Percentiles rank a stretch among this genome's conserved stretches.
Evolutionary conservation across 2,888 invertebrate genomes (phyloP).

Genomic region (Hydropsyche betteni): DNA sequence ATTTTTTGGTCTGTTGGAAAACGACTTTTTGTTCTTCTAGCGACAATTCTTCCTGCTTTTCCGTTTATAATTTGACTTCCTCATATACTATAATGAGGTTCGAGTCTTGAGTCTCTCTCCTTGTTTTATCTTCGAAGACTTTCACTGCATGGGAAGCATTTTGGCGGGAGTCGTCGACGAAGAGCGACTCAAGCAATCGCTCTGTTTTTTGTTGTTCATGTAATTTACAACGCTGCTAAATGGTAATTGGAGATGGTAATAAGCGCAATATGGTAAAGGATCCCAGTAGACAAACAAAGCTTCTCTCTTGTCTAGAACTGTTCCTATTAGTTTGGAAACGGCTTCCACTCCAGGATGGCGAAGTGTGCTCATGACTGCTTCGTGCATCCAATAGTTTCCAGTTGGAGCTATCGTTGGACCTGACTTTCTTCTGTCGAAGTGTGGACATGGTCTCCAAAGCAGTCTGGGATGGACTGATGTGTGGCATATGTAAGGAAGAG

Average conservation of each 20-base stretch:
- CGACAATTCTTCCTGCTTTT: too few relatives aligned
- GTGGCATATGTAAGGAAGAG: constrained; percentile 82
- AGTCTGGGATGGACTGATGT: constrained; percentile 73
- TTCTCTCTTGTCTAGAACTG: constrained; percentile 79
- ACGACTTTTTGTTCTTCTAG: too few relatives aligned
- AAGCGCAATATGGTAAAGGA: constrained; percentile 85
- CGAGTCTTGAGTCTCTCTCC: constrained; percentile 50
- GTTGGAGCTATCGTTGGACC: constrained; percentile 61
- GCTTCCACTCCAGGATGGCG: constrained; percentile 62
- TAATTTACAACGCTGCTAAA: constrained; percentile 68
- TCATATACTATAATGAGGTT: neutral
- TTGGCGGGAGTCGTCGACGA: constrained; percentile 25
- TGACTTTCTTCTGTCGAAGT: constrained; percentile 67
- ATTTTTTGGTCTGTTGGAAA: neutral
- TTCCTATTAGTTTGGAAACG: constrained; percentile 71
- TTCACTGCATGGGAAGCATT: constrained; percentile 2
- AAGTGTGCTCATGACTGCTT: constrained; percentile 64
- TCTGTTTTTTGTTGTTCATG: constrained; percentile 59
- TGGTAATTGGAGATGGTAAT: constrained; percentile 82
- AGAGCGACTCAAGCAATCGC: neutral
- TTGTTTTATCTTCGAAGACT: neutral
- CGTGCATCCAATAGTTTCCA: constrained; percentile 69
- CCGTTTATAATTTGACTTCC: too few relatives aligned
- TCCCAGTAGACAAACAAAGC: constrained; percentile 86
- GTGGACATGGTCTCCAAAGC: constrained; percentile 71